phyloP scores from a whole-genome alignment of 2,797 vertebrate genomes.

The Anguilla pacifica region DNA sequence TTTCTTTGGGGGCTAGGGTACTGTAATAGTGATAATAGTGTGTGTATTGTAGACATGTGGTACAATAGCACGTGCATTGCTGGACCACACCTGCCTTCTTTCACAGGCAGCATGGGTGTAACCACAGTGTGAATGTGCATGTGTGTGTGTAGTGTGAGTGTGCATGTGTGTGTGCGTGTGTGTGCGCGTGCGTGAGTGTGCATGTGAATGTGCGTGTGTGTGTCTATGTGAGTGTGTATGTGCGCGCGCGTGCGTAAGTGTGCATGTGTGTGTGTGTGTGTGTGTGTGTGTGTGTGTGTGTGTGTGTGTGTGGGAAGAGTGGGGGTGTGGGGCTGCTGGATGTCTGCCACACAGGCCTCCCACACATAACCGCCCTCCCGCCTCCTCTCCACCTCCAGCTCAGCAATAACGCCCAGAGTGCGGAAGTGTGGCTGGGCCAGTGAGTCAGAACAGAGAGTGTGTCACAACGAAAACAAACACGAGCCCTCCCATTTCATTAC shows the following conservation, averaged over 20 bases:
- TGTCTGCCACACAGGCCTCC: not conserved
- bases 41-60: not conserved
- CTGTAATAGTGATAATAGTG: not conserved
- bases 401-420: not conserved
- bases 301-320: not conserved
- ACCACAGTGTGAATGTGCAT: not conserved
- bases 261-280: not conserved
- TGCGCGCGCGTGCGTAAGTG: not conserved
- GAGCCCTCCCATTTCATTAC: constrained; percentile 1
- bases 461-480: constrained; percentile 23
- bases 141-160: not conserved
- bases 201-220: not conserved
- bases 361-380: not conserved
- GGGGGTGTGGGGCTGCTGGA: constrained; percentile 5
- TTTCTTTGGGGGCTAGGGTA: not conserved
- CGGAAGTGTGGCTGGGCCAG: not conserved
- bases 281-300: constrained; percentile 7
- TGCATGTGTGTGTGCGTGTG: not conserved
- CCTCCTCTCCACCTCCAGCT: constrained; percentile 1
- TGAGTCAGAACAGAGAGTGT: constrained; percentile 5
- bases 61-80: not conserved
- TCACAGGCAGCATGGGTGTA: not conserved
- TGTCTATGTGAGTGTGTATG: not conserved
- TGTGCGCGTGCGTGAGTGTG: not conserved
- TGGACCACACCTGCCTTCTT: not conserved